Conservation (phyloP, 2,888 invertebrate genomes). For the Ecliptopera silaceata region DNA sequence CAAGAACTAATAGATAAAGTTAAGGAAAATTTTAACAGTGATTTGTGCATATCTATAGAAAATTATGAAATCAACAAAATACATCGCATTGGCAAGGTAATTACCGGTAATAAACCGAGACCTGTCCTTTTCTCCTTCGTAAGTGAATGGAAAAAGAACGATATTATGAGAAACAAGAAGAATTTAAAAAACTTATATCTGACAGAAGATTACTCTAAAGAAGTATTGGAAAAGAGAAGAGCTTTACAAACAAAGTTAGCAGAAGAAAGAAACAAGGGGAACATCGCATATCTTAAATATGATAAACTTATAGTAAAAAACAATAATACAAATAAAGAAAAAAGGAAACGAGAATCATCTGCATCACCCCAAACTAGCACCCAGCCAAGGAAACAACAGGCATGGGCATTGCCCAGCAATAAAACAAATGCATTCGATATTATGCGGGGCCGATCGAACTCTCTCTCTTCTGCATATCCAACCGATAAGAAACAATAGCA, state of each 20-base stretch:
- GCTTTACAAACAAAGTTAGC: constrained; percentile 24
- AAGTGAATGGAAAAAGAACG: constrained; percentile 7
- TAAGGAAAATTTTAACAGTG: not conserved
- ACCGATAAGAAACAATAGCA: too few species aligned
- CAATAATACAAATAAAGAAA: constrained; percentile 14
- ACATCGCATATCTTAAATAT: constrained; percentile 34
- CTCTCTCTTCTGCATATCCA: too few species aligned
- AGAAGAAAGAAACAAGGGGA: constrained; percentile 36
- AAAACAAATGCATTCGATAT: not conserved
- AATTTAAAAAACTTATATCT: constrained; percentile 11
- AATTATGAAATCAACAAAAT: constrained; percentile 6
- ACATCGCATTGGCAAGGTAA: constrained; percentile 10
- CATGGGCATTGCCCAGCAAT: not conserved
- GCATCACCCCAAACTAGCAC: constrained; percentile 12
- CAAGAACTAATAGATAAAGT: not conserved
- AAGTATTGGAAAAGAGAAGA: constrained; percentile 37
- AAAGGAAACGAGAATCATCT: constrained; percentile 22
- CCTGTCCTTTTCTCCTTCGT: constrained; percentile 5
- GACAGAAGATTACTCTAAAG: constrained; percentile 40
- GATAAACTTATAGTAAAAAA: constrained; percentile 36
- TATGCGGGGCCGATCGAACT: not conserved
- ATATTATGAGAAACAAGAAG: constrained; percentile 8
- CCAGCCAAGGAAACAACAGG: not conserved
- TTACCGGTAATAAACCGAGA: constrained; percentile 14
- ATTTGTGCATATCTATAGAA: not conserved